phyloP scores from a whole-genome alignment of 1,140 invertebrate species.

The Drosophila jambulina region DNA sequence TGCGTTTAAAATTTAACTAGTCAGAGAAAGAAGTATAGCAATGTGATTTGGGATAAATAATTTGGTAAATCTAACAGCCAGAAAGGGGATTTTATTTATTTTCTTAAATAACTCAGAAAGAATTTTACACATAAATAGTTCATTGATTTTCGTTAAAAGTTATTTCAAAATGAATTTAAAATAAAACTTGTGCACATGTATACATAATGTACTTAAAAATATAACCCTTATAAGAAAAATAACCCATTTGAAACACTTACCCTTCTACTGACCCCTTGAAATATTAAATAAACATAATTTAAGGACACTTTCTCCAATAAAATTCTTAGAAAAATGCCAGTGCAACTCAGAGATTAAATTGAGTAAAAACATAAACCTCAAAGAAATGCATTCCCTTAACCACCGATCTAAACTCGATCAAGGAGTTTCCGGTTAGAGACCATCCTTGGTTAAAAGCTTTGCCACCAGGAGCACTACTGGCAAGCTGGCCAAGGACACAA shows the following conservation, averaged over 20 bases:
- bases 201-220: neutral
- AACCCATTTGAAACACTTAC: rapidly evolving
- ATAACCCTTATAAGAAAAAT: neutral
- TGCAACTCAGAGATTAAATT: neutral
- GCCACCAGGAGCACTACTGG: conserved; percentile 1
- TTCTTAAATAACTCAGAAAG: neutral
- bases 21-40: neutral
- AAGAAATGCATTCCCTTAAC: neutral
- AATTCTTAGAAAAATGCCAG: neutral
- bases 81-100: neutral
- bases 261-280: neutral
- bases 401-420: conserved; percentile 24
- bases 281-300: neutral
- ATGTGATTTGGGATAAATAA: neutral
- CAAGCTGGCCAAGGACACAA: conserved; percentile 39
- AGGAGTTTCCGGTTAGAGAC: conserved; percentile 18
- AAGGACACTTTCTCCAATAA: neutral
- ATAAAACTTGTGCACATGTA: neutral
- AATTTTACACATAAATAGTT: neutral
- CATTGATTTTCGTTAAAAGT: neutral
- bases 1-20: neutral
- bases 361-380: neutral
- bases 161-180: neutral
- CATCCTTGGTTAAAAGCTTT: conserved; percentile 37
- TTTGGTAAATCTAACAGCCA: neutral